phyloP scores from a whole-genome alignment of 2,888 invertebrate species.

The Megamerina dolium region DNA sequence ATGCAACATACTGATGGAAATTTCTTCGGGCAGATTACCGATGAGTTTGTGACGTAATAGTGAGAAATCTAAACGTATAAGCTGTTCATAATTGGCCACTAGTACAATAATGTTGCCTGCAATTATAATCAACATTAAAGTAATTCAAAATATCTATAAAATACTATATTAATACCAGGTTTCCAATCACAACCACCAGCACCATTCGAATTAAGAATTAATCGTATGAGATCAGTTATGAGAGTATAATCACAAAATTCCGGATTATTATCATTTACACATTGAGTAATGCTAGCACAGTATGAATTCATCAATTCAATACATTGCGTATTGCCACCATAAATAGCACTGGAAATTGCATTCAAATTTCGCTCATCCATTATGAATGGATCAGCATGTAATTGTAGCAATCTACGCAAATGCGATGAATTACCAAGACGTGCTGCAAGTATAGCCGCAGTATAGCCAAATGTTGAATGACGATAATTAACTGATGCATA shows the following conservation, averaged over 20 bases:
- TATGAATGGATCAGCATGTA: constrained; percentile 53
- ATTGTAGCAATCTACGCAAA: constrained; percentile 62
- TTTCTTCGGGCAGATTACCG: constrained; percentile 32
- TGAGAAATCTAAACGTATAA: constrained; percentile 64
- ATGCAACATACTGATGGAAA: constrained; percentile 55
- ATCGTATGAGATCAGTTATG: constrained; percentile 22
- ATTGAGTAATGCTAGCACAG: background rate
- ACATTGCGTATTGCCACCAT: constrained; percentile 18
- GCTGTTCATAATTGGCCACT: constrained; percentile 87
- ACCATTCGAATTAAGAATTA: too few relatives aligned
- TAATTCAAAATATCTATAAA: too few relatives aligned
- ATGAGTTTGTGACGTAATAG: constrained; percentile 47
- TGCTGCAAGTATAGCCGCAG: constrained; percentile 74
- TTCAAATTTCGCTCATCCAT: constrained; percentile 21
- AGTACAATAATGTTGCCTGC: constrained; percentile 75
- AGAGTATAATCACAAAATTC: constrained; percentile 19
- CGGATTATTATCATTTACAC: constrained; percentile 3
- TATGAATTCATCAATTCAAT: constrained; percentile 16
- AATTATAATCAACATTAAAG: too few relatives aligned
- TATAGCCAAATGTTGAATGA: constrained; percentile 59
- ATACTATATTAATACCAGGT: constrained; percentile 17
- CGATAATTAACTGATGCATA: constrained; percentile 67
- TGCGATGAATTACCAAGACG: constrained; percentile 62
- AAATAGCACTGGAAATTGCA: constrained; percentile 23
- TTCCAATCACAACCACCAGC: too few relatives aligned